These are phyloP conservation scores for Girardia tigrina DNA, from an alignment of 2,888 invertebrate genomes.

Conservation along the genomic window DNA sequence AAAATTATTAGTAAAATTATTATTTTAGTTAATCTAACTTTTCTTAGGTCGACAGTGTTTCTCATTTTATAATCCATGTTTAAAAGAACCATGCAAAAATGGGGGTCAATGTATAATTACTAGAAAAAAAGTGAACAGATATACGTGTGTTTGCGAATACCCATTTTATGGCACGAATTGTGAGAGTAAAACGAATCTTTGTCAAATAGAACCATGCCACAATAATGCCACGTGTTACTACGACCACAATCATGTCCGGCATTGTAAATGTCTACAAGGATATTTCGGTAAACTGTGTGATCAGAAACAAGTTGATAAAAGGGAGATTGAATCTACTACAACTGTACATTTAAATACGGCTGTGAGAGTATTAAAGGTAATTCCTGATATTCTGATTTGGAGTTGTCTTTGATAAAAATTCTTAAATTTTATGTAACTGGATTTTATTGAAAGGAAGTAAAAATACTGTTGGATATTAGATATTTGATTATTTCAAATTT, in stretches of 20 bases:
- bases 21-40: background rate
- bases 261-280: background rate
- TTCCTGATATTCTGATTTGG: no score
- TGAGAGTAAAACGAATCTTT: background rate
- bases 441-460: no score
- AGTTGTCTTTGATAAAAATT: no score
- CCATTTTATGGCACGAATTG: background rate
- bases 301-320: no score
- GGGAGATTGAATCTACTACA: no score
- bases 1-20: no score
- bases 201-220: background rate
- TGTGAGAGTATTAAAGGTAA: no score
- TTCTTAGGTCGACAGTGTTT: background rate
- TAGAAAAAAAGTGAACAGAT: background rate
- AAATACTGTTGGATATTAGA: no score
- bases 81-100: background rate
- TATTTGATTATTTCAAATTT: no score
- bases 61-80: background rate
- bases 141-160: background rate
- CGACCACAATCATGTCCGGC: background rate
- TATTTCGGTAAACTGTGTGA: background rate
- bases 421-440: no score
- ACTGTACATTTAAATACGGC: no score
- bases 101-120: background rate
- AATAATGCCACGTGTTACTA: slow-evolving; percentile 8